Base-by-base conservation (phyloP, 2,888 invertebrate species). In the Dryococelus australis region DNA sequence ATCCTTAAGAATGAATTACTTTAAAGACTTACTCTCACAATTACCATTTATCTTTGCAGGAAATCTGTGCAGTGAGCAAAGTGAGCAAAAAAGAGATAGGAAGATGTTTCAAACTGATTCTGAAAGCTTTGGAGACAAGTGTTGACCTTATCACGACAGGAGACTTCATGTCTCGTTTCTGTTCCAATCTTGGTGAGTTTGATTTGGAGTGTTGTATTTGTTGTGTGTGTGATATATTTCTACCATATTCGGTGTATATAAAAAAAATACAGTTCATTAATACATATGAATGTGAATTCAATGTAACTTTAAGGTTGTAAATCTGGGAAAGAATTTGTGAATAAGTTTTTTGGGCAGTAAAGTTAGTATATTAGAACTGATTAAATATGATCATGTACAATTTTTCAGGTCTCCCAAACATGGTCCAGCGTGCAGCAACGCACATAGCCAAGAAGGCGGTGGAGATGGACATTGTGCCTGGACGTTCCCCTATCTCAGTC, bases 41-140 rank as follows among this genome's bases (percentile, higher is more conserved):
- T 35, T 35, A 35, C 35, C 35, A 35, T 35, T 35, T 35, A 35
- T 35, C 35, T 35, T 35, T 35, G 35, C 87, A 91, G 92, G 99
- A 99, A 94, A 99, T 99, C 88, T 99, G 99, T 92, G 99, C 99
- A 0, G 98, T 99, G 86, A 99, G 99, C 91, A 98, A 98, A 94
- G 98, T 99, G 88, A 99, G 99, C 91, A 99, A 99, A 93, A 99
- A 99, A 91, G 99, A 99, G 93, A 99, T 99, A 88, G 99, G 99
- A 0, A 94, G 99, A 90, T 99, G 99, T 92, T 99, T 99, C 93
- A 99, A 99, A 91, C 93, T 99, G 81, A 99, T 99, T 88, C 93
- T 99, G 79, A 99, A 99, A 92, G 98, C 98, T 0, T 93, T 99
- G 86, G 98, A 99, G 92, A 99, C 99, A 0, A 99, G 97, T 53